Evolutionary conservation across 2,797 vertebrate genomes (phyloP), one percentile per base, ranked within the genome.

Genomic region (Alosa sapidissima): DNA sequence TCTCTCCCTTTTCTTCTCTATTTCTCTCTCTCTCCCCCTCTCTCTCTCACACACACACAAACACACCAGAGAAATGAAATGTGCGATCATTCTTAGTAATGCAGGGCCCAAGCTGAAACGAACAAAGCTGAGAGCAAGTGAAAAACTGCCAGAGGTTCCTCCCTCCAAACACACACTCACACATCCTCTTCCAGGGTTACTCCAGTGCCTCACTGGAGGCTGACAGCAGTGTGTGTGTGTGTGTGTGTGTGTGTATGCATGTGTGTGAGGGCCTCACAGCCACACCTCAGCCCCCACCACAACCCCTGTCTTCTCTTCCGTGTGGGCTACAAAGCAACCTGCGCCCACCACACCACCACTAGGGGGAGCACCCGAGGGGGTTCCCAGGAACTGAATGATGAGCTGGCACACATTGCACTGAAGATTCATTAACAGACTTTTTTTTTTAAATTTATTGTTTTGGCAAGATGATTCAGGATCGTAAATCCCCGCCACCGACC

Each of bases 1-100:
- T 55, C 54, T 55, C 58, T 8, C 58, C 4, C 58, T 3, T 1
- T 5, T 19, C 21, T 5, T 3, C 58, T 2, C 4, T 24, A 21
- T 21, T 2, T 10, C 58, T n/a, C 58, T 24, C 4, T 24, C 58
- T n/a, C 19, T 24, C 4, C 8, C 62, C 28, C 62, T 33, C 8
- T 13, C 24, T 24, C 55, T 88, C 51, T 58, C 72, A 84, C 47
- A 81, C 82, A 84, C 24, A 51, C 72, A 81, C 88, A 84, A 82
- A n/a, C 72, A 58, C 72, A 78, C 36, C 16, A 21, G 72, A 33
- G 33, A 45, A 49, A 28, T 19, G 14, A 52, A 21, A 21, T 75
- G 47, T 81, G 52, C 41, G 54, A 83, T 16, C 45, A 45, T 68
- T 41, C 62, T 78, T 47, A 1, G 72, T 47, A 72, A 36, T 72